A percentile compares a stretch with the other conserved stretches of the same genome.
phyloP scores from a whole-genome alignment of 2,113 vertebrate species.

The Acrocephalus kingi region DNA sequence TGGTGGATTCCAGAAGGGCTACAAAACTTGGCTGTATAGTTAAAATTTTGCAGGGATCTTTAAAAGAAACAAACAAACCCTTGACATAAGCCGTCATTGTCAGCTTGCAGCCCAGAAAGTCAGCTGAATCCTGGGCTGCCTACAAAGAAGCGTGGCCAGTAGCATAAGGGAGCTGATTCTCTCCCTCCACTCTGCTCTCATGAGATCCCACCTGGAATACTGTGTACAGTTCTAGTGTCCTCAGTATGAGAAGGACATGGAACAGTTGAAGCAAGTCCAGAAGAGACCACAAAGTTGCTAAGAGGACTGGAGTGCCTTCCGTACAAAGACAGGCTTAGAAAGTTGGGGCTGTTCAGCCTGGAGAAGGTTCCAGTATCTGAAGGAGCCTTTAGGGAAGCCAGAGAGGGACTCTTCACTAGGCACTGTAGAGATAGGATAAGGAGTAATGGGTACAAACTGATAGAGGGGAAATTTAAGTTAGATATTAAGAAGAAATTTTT shows the following conservation, averaged over 20 bases:
- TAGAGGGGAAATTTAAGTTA: not conserved
- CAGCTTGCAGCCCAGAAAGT: not conserved
- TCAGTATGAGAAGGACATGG: fast-evolving
- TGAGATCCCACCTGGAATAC: not conserved
- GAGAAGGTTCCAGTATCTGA: not conserved
- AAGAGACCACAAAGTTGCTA: fast-evolving
- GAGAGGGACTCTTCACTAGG: not conserved
- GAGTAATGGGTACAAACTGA: not conserved
- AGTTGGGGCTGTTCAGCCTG: not conserved
- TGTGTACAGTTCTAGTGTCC: not conserved
- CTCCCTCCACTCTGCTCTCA: not conserved
- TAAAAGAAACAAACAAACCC: not conserved
- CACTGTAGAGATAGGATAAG: not conserved
- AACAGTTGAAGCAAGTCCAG: not conserved
- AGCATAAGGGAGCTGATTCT: not conserved
- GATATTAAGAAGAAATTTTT: not conserved
- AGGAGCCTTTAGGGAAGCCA: not conserved
- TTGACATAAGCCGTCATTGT: not conserved
- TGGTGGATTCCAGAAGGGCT: not conserved
- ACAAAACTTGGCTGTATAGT: not conserved
- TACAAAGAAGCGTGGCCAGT: not conserved
- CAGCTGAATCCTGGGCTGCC: not conserved
- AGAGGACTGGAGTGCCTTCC: not conserved
- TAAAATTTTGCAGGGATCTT: not conserved
- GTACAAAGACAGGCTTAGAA: not conserved